Conservation (phyloP, 2,113 vertebrate genomes). For the Cyanoramphus novaezelandiae region DNA sequence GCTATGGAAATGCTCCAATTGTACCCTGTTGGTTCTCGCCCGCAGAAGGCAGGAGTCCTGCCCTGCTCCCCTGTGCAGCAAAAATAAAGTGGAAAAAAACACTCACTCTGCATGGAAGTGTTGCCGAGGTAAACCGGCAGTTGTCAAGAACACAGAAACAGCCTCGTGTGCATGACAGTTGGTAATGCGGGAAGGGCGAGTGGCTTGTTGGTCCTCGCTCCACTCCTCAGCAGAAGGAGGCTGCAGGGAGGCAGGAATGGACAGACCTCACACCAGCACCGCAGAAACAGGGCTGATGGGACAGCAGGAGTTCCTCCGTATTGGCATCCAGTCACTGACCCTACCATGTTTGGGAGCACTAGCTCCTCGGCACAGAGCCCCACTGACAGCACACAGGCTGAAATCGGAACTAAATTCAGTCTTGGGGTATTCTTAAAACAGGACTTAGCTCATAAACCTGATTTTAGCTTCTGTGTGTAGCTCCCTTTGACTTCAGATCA, state of each 20-base stretch:
- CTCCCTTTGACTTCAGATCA: not conserved
- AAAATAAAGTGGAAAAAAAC: not conserved
- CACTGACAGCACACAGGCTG: accelerated
- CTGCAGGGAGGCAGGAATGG: not conserved
- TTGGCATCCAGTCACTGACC: not conserved
- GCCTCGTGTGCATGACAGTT: not conserved
- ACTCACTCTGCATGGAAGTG: accelerated
- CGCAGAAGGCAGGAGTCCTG: accelerated
- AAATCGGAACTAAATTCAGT: accelerated
- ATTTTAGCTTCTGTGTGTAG: no score
- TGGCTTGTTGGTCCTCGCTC: accelerated
- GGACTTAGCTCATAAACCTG: not conserved
- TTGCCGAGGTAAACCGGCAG: not conserved
- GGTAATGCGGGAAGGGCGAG: not conserved
- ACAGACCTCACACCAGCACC: not conserved
- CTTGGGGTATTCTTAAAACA: not conserved
- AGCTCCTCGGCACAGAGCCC: not conserved
- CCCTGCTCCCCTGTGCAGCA: accelerated
- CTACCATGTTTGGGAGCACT: accelerated
- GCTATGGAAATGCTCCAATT: not conserved
- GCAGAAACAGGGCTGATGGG: not conserved
- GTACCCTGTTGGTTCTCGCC: not conserved
- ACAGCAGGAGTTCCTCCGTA: accelerated
- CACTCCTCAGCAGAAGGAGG: not conserved
- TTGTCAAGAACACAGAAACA: not conserved